A percentile compares a stretch with the other conserved stretches of the same genome.
phyloP scores from a whole-genome alignment of 2,888 invertebrate species.

The Zygaena filipendulae region DNA sequence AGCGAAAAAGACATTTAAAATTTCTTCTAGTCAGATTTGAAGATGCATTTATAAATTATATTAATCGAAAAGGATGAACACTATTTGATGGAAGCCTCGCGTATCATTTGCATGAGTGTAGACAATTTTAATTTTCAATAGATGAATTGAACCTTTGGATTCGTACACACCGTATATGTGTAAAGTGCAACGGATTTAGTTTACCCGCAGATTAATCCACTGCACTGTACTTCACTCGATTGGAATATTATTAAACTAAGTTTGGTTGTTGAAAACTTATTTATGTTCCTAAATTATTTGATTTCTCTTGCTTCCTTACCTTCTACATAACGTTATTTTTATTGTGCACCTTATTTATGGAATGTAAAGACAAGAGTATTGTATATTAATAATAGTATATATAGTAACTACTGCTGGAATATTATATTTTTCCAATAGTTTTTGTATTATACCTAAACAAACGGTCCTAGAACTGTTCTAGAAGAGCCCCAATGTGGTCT shows the following conservation, averaged over 20 bases:
- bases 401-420: conserved; percentile 33
- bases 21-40: conserved; percentile 56
- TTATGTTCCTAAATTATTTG: too few species aligned
- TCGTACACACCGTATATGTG: too few species aligned
- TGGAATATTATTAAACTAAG: conserved; percentile 1
- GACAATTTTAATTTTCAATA: conserved; percentile 19
- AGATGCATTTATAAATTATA: conserved; percentile 63
- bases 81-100: conserved; percentile 18
- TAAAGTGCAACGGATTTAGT: too few species aligned
- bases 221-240: conserved; percentile 5
- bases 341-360: not conserved
- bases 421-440: conserved; percentile 62
- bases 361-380: conserved; percentile 5
- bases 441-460: too few species aligned
- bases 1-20: conserved; percentile 30
- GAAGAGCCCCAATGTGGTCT: too few species aligned
- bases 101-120: conserved; percentile 56
- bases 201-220: conserved; percentile 9
- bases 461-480: too few species aligned
- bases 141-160: too few species aligned
- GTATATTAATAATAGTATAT: too few species aligned
- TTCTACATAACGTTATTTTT: too few species aligned
- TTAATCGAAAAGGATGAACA: not conserved
- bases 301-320: too few species aligned
- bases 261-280: conserved; percentile 4